Percentiles rank a stretch among this genome's conserved stretches.
These are phyloP conservation scores for Sebastolobus alascanus DNA, from an alignment of 2,797 vertebrate genomes.

Conservation along the genomic window DNA sequence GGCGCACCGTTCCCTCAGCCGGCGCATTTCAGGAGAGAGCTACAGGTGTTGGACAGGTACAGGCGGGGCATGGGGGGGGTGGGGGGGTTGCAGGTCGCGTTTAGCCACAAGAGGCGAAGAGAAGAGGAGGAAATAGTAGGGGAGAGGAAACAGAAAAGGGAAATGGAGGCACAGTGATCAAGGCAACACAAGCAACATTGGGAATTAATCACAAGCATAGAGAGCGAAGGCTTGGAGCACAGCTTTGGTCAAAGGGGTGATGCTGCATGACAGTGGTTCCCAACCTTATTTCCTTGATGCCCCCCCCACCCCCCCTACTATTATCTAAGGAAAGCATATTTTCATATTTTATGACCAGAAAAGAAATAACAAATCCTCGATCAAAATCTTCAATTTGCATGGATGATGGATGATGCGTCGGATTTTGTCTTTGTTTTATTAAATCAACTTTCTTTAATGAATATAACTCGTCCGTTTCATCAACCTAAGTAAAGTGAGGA, in stretches of 20 bases:
- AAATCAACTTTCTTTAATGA: neutral
- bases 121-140: constrained; percentile 9
- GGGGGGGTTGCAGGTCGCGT: constrained; percentile 27
- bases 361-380: neutral
- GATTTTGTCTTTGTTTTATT: too few relatives aligned
- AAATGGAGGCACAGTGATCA: constrained; percentile 69
- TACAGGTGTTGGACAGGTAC: constrained; percentile 77
- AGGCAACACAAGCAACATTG: constrained; percentile 70
- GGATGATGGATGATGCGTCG: too few relatives aligned
- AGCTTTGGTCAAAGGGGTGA: constrained; percentile 55
- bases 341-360: neutral
- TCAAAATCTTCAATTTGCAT: neutral
- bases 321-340: neutral
- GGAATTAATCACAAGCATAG: constrained; percentile 73
- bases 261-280: constrained; percentile 9
- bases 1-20: constrained; percentile 93
- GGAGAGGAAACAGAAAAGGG: constrained; percentile 49
- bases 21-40: constrained; percentile 93
- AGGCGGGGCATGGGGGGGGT: constrained; percentile 22
- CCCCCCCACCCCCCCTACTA: neutral
- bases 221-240: constrained; percentile 52
- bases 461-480: neutral
- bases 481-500: neutral
- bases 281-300: neutral
- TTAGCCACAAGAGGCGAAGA: constrained; percentile 54